These are phyloP conservation scores for Malurus alboscapulatus DNA, from an alignment of 2,113 vertebrate genomes.

Conservation along the genomic window DNA sequence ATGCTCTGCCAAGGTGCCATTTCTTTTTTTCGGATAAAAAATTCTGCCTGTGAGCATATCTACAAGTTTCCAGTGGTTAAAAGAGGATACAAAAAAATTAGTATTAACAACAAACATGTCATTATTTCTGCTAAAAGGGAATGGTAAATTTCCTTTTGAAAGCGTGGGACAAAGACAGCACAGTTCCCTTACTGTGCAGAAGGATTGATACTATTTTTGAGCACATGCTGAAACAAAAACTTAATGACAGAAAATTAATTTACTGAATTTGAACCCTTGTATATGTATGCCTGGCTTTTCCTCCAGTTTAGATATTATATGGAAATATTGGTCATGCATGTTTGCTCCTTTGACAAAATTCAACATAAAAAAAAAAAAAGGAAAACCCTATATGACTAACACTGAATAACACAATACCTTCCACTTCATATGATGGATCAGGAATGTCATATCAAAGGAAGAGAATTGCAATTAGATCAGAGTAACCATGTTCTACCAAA, in stretches of 20 bases:
- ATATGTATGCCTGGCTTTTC: background rate
- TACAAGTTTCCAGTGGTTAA: background rate
- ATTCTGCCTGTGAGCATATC: background rate
- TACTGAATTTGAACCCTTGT: background rate
- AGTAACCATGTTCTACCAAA: background rate
- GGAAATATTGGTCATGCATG: background rate
- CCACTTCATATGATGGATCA: background rate
- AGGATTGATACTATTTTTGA: background rate
- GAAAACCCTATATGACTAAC: background rate
- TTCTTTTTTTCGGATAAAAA: background rate
- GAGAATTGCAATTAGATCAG: background rate
- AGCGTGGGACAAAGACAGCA: background rate
- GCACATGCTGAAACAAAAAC: background rate
- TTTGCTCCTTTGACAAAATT: background rate
- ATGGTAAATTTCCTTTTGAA: background rate
- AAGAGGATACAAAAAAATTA: background rate
- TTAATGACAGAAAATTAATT: background rate
- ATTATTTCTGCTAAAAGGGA: background rate
- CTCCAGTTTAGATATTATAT: background rate
- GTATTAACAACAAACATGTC: background rate
- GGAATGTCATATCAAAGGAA: background rate
- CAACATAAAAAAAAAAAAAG: background rate
- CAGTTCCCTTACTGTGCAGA: background rate
- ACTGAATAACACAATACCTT: background rate
- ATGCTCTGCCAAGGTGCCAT: background rate